Conservation (phyloP, 1,140 invertebrate species). For the Ganaspis sp. region DNA sequence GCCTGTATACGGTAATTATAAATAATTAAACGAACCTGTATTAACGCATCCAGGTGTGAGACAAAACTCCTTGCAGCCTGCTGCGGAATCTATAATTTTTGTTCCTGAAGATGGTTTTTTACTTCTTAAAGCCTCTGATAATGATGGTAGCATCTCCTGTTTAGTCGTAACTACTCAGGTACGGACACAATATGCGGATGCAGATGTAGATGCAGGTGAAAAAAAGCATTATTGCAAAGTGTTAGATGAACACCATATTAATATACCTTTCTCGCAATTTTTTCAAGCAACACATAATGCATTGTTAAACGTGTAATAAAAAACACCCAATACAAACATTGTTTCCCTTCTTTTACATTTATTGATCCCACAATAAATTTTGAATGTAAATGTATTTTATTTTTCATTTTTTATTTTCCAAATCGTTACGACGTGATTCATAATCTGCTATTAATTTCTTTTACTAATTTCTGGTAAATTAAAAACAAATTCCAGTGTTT, state of each 20-base stretch:
- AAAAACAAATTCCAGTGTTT: too few relatives aligned
- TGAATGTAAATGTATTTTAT: too few relatives aligned
- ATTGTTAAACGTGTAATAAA: neutral
- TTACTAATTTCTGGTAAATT: too few relatives aligned
- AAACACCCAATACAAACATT: neutral
- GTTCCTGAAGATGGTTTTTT: slow-evolving; percentile 7
- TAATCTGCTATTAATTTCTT: too few relatives aligned
- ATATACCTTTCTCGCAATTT: neutral
- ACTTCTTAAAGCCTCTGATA: slow-evolving; percentile 70
- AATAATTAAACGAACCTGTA: slow-evolving; percentile 74
- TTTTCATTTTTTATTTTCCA: too few relatives aligned
- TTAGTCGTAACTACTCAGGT: slow-evolving; percentile 58
- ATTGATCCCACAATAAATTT: too few relatives aligned
- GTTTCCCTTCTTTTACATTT: too few relatives aligned
- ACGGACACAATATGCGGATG: slow-evolving; percentile 32
- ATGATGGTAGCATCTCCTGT: slow-evolving; percentile 67
- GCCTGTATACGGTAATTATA: neutral
- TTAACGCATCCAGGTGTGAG: slow-evolving; percentile 81
- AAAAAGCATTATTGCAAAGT: slow-evolving; percentile 30
- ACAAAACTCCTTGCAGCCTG: slow-evolving; percentile 74
- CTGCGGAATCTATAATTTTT: slow-evolving; percentile 46
- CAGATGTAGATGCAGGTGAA: slow-evolving; percentile 53
- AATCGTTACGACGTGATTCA: too few relatives aligned
- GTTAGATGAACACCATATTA: slow-evolving; percentile 34
- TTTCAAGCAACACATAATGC: neutral